Percentiles rank a stretch among this genome's conserved stretches.
Evolutionary conservation across 2,888 invertebrate genomes (phyloP).

Genomic region (Cotesia congregata): DNA sequence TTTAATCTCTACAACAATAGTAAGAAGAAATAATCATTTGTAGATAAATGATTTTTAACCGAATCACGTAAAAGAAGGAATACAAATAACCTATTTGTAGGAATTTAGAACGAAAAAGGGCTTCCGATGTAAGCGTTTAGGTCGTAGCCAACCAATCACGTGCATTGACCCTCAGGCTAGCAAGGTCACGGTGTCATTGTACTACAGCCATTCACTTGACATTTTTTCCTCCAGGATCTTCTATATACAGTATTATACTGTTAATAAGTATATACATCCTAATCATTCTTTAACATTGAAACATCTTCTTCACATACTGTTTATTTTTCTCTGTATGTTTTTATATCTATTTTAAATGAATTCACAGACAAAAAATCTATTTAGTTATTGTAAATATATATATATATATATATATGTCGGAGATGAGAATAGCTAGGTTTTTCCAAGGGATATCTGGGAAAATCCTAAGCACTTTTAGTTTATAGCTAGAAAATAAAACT

Average conservation of each 20-base stretch:
- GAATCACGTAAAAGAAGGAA: neutral
- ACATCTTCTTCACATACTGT: neutral
- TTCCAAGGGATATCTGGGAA: no score
- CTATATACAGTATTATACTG: constrained; percentile 37
- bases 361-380: neutral
- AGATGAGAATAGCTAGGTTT: no score
- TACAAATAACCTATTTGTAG: neutral
- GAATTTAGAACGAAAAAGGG: constrained; percentile 24
- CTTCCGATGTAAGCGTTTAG: constrained; percentile 32
- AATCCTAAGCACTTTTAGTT: no score
- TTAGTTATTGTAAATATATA: constrained; percentile 2
- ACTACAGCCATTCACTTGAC: constrained; percentile 45
- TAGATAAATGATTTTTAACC: neutral
- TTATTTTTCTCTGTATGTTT: constrained; percentile 9
- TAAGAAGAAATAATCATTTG: no score
- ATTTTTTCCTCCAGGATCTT: constrained; percentile 30
- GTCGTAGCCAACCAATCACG: constrained; percentile 47
- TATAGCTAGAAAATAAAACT: no score
- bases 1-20: no score
- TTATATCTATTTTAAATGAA: neutral
- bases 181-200: constrained; percentile 51
- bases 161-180: constrained; percentile 49
- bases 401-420: no score
- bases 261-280: constrained; percentile 33
- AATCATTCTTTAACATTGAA: constrained; percentile 40